Conservation (phyloP, 53 echinoderm and acorn worm species). For the Hippasteria phrygiana region DNA sequence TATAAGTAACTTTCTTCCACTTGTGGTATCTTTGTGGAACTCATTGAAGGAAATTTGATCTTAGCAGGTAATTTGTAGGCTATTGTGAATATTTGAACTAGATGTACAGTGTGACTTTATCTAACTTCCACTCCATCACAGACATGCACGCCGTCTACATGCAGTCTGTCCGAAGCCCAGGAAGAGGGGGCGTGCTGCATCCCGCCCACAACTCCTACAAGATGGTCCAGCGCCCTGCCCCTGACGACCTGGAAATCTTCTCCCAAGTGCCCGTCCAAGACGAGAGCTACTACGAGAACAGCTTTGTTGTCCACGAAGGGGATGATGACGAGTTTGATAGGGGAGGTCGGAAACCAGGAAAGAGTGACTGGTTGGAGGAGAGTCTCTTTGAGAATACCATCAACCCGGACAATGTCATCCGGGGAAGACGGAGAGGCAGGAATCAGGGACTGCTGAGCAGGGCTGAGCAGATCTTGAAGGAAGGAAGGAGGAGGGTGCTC, state of each 20-base stretch:
- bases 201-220: slow-evolving; percentile 78
- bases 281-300: slow-evolving; percentile 87
- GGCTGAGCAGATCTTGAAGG: slow-evolving; percentile 81
- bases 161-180: slow-evolving; percentile 85
- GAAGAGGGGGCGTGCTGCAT: slow-evolving; percentile 32
- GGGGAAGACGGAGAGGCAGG: slow-evolving; percentile 21
- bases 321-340: slow-evolving; percentile 34
- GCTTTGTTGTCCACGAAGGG: slow-evolving; percentile 87
- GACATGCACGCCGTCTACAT: slow-evolving; percentile 95
- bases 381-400: slow-evolving; percentile 85
- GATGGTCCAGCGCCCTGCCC: slow-evolving; percentile 67
- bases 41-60: too few relatives aligned
- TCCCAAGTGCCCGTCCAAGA: slow-evolving; percentile 92
- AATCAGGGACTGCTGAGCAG: slow-evolving; percentile 69
- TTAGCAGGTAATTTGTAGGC: too few relatives aligned
- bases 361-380: neutral
- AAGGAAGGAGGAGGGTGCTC: slow-evolving; percentile 72
- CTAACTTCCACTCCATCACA: slow-evolving; percentile 7
- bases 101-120: too few relatives aligned
- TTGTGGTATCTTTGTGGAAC: too few relatives aligned
- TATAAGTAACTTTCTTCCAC: too few relatives aligned
- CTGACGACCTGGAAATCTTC: slow-evolving; percentile 77
- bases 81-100: too few relatives aligned
- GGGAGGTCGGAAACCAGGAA: neutral
- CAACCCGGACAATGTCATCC: slow-evolving; percentile 84